A percentile compares a stretch with the other conserved stretches of the same genome.
Evolutionary conservation across 64 coral and sea anemone genomes (phyloP).

Genomic region (Montipora foliosa): DNA sequence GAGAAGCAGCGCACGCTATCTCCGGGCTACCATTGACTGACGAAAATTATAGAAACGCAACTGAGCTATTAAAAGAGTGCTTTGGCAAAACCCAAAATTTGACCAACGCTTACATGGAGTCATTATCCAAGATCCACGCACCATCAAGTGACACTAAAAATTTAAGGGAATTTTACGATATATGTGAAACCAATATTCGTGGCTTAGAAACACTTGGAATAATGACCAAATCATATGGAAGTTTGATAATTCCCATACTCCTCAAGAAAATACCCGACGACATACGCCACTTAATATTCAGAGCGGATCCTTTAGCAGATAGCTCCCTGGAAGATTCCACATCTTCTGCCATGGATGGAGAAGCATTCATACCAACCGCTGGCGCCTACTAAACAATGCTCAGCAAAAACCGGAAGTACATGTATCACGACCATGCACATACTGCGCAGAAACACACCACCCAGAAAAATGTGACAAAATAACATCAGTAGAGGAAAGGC

Average conservation of each 20-base stretch:
- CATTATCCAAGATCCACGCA: slow-evolving; percentile 3
- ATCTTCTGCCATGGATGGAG: neutral
- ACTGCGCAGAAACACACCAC: too few species aligned
- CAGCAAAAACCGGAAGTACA: too few species aligned
- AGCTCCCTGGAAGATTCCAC: slow-evolving; percentile 55
- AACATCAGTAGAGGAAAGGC: slow-evolving; percentile 41
- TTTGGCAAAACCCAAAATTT: slow-evolving; percentile 22
- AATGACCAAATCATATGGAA: slow-evolving; percentile 58
- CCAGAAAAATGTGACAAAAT: slow-evolving; percentile 18
- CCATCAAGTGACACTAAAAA: slow-evolving; percentile 21
- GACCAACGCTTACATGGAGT: slow-evolving; percentile 53
- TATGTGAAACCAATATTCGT: slow-evolving; percentile 50
- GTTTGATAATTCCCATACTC: slow-evolving; percentile 53
- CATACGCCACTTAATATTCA: slow-evolving; percentile 32
- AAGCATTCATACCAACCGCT: too few species aligned
- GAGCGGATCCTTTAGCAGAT: slow-evolving; percentile 34
- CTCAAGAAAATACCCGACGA: slow-evolving; percentile 58
- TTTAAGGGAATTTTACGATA: slow-evolving; percentile 49
- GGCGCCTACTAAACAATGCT: too few species aligned
- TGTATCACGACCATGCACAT: too few species aligned
- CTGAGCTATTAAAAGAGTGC: slow-evolving; percentile 16
- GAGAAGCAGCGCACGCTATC: neutral
- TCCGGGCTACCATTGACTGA: too few species aligned
- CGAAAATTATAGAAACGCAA: neutral
- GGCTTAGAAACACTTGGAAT: slow-evolving; percentile 50